phyloP scores from a whole-genome alignment of 30 jellyfish, hydroid and myxozoan genomes.

The Turritopsis dohrnii region DNA sequence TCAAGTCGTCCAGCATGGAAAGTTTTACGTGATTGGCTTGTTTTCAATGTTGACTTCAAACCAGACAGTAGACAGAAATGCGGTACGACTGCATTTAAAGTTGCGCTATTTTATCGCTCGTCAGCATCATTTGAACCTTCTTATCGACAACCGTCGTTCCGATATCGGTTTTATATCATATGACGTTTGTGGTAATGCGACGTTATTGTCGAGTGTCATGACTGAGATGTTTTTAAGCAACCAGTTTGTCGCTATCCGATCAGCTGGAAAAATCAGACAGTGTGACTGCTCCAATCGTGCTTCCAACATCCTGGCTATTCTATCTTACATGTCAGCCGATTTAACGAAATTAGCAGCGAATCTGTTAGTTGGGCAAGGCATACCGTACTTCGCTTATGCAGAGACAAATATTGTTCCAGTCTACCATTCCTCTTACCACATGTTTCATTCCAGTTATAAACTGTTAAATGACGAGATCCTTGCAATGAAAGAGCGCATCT shows the following conservation, averaged over 20 bases:
- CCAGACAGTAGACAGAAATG: background rate
- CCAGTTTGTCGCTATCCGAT: background rate
- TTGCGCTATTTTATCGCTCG: constrained; percentile 15
- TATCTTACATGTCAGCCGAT: constrained; percentile 19
- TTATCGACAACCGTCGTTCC: background rate
- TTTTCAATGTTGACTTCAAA: background rate
- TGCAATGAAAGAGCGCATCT: constrained; percentile 13
- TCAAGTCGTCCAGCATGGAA: background rate
- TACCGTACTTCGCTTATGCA: constrained; percentile 10
- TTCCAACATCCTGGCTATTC: constrained; percentile 9
- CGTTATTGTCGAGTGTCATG: background rate
- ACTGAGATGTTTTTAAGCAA: background rate
- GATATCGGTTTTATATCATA: constrained; percentile 14
- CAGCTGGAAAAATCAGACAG: background rate
- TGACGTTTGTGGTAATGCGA: constrained; percentile 10
- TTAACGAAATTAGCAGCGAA: constrained; percentile 17
- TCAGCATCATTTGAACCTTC: background rate
- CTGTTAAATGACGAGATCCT: background rate
- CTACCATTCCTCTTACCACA: background rate
- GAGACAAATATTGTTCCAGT: background rate
- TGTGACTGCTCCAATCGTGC: background rate
- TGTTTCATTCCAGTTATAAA: constrained; percentile 9
- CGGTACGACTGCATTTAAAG: constrained; percentile 14
- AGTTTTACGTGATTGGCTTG: constrained; percentile 11
- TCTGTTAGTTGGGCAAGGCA: background rate